Percentiles rank a stretch among this genome's conserved stretches.
These are phyloP conservation scores for Grammomys dolichurus DNA, from an alignment of 2,113 vertebrate species.

Conservation along the genomic window DNA sequence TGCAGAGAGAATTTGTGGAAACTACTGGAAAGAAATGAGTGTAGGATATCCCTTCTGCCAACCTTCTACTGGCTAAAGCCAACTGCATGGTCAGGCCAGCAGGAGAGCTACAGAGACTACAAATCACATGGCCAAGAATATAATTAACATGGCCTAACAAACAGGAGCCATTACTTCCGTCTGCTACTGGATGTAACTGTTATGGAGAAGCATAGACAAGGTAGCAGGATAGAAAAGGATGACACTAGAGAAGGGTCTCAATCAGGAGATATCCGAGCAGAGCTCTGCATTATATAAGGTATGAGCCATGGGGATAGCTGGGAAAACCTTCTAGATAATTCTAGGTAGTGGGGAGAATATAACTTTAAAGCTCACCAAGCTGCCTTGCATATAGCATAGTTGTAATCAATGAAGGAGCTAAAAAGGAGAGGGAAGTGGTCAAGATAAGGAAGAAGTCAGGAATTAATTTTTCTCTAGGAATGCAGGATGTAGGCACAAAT, in stretches of 20 bases:
- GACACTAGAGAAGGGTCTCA: not conserved
- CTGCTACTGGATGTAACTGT: not conserved
- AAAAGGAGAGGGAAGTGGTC: not conserved
- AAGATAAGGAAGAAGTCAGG: not conserved
- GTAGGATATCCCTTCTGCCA: not conserved
- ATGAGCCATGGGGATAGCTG: not conserved
- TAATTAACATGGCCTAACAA: not conserved
- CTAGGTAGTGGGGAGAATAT: not conserved
- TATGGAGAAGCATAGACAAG: not conserved
- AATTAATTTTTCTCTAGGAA: not conserved
- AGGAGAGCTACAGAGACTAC: not conserved
- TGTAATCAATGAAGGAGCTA: not conserved
- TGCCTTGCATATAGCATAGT: not conserved
- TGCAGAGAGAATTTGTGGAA: not conserved
- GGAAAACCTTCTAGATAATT: not conserved
- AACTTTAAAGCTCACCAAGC: not conserved
- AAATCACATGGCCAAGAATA: not conserved
- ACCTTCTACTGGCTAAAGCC: not conserved
- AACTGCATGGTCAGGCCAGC: not conserved
- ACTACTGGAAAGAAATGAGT: not conserved
- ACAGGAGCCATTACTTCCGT: not conserved
- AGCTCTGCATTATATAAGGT: not conserved
- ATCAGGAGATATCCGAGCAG: not conserved
- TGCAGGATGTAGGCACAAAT: not conserved
- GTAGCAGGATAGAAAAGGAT: not conserved